Base-by-base conservation (phyloP, 2,888 invertebrate species). In the Agriopis leucophaearia region DNA sequence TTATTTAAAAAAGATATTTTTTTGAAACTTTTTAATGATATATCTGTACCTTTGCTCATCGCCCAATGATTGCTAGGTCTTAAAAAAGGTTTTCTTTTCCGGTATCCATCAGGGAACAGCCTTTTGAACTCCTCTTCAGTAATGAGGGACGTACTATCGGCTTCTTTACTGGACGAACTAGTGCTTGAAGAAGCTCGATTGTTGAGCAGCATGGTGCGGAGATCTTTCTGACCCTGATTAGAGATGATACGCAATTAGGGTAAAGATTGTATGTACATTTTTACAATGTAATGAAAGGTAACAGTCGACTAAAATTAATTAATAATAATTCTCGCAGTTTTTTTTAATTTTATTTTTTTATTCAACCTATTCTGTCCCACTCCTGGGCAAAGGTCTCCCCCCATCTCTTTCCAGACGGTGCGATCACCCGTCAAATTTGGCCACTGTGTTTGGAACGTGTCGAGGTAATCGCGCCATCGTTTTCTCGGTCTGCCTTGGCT, bases 221-320 rank as follows among this genome's bases (percentile, higher is more conserved):
- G 78, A 77, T 91, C 89, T 74, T 90, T 90, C 80, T 92, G 93
- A 35, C 85, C 87, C 91, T 91, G 57, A 36, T 63, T 18, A 59
- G 42, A 50, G 45, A 54, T 8, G 18, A 48, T 48, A 18, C 5
- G 15, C 9, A 2, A 27, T 48, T 10, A 10, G 10, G 16, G 16
- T 48, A 1, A 16, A 16, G 16, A n/a, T 3, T 9, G 8, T 8
- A 44, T 40, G 9, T 40, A 8, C 10, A 5, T 42, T 10, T 42
- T 42, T 8, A 4, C 12, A 12, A 4, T 1, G 42, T 12, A 12
- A 42, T 4, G 12, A 42, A 12, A 45, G 15, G 16, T 69, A 45
- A 45, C 12, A 48, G 15, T n/a, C 9, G 8, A 9, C 48, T 9
- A 18, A 9, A 18, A 4, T 10, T 27, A 5, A 27, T 27, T 27